Conservation (phyloP, 2,113 vertebrate species). For the Cottus gobio region DNA sequence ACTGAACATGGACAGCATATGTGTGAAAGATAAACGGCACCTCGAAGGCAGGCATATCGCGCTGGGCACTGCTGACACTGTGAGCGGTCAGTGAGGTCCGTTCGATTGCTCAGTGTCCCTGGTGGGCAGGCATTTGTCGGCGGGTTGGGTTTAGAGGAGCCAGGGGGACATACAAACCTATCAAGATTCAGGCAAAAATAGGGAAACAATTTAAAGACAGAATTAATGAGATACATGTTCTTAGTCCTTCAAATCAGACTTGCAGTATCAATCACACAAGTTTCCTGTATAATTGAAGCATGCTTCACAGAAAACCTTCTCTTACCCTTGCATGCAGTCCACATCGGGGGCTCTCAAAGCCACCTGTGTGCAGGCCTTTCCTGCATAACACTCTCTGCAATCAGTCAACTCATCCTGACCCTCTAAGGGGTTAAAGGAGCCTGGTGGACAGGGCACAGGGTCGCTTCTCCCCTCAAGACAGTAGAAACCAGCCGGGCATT, state of each 20-base stretch:
- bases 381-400: slow-evolving; percentile 85
- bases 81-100: slow-evolving; percentile 85
- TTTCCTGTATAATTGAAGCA: not conserved
- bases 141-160: slow-evolving; percentile 85
- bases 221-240: not conserved
- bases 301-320: not conserved
- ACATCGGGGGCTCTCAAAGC: slow-evolving; percentile 85
- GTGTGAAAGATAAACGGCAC: slow-evolving; percentile 65
- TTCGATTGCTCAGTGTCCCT: slow-evolving; percentile 83
- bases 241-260: not conserved
- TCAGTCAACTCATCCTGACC: slow-evolving; percentile 86
- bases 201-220: not conserved
- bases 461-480: slow-evolving; percentile 83
- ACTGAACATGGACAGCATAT: not conserved
- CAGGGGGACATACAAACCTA: slow-evolving; percentile 87
- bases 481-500: slow-evolving; percentile 88
- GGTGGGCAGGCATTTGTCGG: slow-evolving; percentile 85
- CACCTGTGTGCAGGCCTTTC: slow-evolving; percentile 87
- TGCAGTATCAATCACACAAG: not conserved
- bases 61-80: slow-evolving; percentile 88
- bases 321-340: slow-evolving; percentile 85
- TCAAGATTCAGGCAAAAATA: not conserved
- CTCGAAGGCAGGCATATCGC: slow-evolving; percentile 85
- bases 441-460: slow-evolving; percentile 84
- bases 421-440: slow-evolving; percentile 84